A percentile compares a stretch with the other conserved stretches of the same genome.
phyloP scores from a whole-genome alignment of 2,113 vertebrate genomes.

The Phrynosoma blainvillii region DNA sequence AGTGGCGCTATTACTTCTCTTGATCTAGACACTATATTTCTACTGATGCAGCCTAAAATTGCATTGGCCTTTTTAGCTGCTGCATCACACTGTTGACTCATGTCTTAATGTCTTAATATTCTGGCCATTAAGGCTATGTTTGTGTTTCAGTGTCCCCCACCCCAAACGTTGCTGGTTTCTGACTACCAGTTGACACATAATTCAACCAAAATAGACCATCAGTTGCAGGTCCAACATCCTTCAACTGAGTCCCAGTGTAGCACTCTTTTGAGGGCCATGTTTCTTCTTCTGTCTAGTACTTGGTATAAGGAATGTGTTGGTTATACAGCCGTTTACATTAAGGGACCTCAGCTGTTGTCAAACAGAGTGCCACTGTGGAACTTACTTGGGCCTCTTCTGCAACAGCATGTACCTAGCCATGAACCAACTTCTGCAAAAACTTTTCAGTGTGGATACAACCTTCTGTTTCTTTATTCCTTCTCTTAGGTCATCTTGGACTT shows the following conservation, averaged over 20 bases:
- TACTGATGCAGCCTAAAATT: too few relatives aligned
- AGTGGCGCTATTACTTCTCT: too few relatives aligned
- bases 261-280: not conserved
- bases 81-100: too few relatives aligned
- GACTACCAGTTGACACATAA: not conserved
- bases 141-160: not conserved
- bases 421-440: not conserved
- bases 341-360: too few relatives aligned
- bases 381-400: not conserved
- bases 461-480: not conserved
- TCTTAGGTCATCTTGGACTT: conserved; percentile 88
- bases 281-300: not conserved
- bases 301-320: not conserved
- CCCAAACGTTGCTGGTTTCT: not conserved
- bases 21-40: too few relatives aligned
- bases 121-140: too few relatives aligned
- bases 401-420: too few relatives aligned
- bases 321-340: not conserved
- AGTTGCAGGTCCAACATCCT: not conserved
- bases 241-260: not conserved
- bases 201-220: too few relatives aligned
- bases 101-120: not conserved
- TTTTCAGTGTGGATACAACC: not conserved
- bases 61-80: too few relatives aligned
- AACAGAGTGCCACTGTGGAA: not conserved